These are phyloP conservation scores for Gorsachius magnificus DNA, from an alignment of 2,797 vertebrate species.

Conservation along the genomic window DNA sequence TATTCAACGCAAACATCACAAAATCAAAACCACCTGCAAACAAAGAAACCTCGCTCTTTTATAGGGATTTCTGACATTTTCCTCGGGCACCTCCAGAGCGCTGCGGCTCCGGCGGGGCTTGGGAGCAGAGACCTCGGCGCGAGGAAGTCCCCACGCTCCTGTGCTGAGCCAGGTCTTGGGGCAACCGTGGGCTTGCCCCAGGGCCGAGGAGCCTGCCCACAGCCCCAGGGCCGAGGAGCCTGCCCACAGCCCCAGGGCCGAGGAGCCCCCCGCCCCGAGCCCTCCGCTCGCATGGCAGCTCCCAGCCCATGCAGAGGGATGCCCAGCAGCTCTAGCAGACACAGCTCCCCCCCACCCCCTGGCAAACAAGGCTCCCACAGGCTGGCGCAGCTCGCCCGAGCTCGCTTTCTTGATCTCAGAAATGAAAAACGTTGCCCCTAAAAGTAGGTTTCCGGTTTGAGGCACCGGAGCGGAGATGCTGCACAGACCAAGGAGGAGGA, in stretches of 20 bases:
- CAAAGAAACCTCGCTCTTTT: not conserved
- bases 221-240: no score
- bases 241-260: no score
- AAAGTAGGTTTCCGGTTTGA: not conserved
- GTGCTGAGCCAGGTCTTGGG: not conserved
- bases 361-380: not conserved
- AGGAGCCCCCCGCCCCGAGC: not conserved
- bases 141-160: fast-evolving
- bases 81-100: not conserved
- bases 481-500: not conserved
- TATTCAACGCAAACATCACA: not conserved
- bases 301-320: not conserved
- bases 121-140: not conserved
- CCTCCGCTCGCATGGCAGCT: fast-evolving
- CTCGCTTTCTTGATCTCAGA: not conserved
- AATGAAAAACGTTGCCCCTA: not conserved
- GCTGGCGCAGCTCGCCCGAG: not conserved
- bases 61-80: not conserved
- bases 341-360: fast-evolving
- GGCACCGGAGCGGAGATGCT: not conserved
- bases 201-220: no score
- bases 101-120: not conserved
- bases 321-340: not conserved
- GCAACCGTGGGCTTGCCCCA: fast-evolving
- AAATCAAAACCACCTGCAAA: not conserved